A percentile compares a stretch with the other conserved stretches of the same genome.
These are phyloP conservation scores for Alosa alosa DNA, from an alignment of 2,113 vertebrate genomes.

Conservation along the genomic window DNA sequence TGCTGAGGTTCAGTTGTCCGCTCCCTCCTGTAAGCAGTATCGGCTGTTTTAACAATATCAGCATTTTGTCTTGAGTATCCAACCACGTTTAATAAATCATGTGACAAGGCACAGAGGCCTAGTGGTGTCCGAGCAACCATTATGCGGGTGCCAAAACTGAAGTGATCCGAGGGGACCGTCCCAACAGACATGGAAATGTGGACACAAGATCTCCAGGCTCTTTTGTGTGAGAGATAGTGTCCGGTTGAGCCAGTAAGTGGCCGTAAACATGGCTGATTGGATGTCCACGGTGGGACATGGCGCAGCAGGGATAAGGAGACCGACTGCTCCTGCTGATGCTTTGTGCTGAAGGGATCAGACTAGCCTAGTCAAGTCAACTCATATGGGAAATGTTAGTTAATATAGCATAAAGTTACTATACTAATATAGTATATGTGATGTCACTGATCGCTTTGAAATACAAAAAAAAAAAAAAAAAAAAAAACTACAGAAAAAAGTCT, in stretches of 20 bases:
- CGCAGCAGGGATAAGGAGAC: neutral
- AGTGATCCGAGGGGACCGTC: neutral
- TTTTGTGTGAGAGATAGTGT: neutral
- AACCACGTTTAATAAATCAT: conserved; percentile 6
- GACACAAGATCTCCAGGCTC: neutral
- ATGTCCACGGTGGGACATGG: neutral
- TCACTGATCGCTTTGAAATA: too few species aligned
- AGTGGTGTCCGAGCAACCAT: neutral
- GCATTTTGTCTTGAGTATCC: neutral
- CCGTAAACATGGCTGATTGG: neutral
- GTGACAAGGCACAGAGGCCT: neutral
- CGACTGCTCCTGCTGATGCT: neutral
- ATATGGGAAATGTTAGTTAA: too few species aligned
- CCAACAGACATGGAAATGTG: neutral
- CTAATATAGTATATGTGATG: too few species aligned
- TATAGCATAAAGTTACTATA: too few species aligned
- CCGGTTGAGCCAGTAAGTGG: neutral
- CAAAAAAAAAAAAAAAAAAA: too few species aligned
- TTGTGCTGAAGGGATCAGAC: too few species aligned
- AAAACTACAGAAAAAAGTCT: too few species aligned
- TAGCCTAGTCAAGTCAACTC: too few species aligned
- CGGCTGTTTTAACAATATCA: neutral
- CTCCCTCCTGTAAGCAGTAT: neutral
- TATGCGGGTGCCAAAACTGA: neutral
- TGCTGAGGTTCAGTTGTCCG: neutral